Conservation (phyloP, 1,140 invertebrate species). For the Neodiprion pinetum region DNA sequence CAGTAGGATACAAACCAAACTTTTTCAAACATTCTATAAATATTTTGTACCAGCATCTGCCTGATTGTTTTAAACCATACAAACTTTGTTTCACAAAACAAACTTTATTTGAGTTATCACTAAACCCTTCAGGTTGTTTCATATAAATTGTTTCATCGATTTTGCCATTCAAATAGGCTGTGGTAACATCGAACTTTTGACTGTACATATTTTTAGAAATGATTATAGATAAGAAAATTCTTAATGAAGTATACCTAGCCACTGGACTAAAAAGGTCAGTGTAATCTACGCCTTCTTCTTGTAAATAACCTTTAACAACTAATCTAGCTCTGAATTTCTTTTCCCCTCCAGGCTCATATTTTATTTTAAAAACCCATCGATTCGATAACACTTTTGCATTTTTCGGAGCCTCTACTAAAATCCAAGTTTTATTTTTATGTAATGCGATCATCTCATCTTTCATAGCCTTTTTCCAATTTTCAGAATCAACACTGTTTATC, state of each 20-base stretch:
- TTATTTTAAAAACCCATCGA: slow-evolving; percentile 25
- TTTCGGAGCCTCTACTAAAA: slow-evolving; percentile 3
- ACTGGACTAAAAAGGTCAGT: slow-evolving; percentile 35
- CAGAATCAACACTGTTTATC: slow-evolving; percentile 7
- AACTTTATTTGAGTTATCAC: slow-evolving; percentile 20
- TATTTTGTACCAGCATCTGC: neutral
- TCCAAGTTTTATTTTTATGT: slow-evolving; percentile 30
- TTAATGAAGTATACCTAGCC: slow-evolving; percentile 24
- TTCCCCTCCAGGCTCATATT: slow-evolving; percentile 35
- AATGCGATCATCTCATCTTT: slow-evolving; percentile 32
- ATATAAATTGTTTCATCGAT: slow-evolving; percentile 26
- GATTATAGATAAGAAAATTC: slow-evolving; percentile 33
- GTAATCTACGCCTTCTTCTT: slow-evolving; percentile 35
- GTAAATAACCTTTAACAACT: slow-evolving; percentile 44
- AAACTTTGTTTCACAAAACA: slow-evolving; percentile 46
- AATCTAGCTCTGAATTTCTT: slow-evolving; percentile 51
- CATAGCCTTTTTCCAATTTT: slow-evolving; percentile 26
- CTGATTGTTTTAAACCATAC: slow-evolving; percentile 49
- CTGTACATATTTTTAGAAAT: no score
- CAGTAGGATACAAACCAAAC: slow-evolving; percentile 28
- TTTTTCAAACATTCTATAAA: neutral
- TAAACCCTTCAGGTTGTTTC: slow-evolving; percentile 40
- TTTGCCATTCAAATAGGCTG: slow-evolving; percentile 24
- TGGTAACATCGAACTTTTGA: neutral
- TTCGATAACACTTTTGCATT: slow-evolving; percentile 19